Conservation (phyloP, 2,888 invertebrate species). For the Rotaria macrura region DNA sequence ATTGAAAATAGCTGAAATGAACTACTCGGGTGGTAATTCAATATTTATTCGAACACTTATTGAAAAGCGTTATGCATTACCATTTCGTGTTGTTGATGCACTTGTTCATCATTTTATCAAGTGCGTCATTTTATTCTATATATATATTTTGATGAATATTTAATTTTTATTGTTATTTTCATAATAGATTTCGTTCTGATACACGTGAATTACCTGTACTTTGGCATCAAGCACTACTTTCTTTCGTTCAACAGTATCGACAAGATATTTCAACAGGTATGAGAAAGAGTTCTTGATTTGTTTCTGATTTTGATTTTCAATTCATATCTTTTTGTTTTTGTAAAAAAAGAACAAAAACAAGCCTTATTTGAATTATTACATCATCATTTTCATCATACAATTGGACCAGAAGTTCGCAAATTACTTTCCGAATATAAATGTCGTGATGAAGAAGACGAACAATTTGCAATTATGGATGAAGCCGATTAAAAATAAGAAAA, state of each 20-base stretch:
- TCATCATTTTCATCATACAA: conserved; percentile 28
- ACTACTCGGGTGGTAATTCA: conserved; percentile 85
- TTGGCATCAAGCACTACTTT: conserved; percentile 88
- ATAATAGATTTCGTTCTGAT: conserved; percentile 68
- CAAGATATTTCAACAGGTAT: conserved; percentile 65
- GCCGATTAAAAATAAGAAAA: not conserved
- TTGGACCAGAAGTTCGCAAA: conserved; percentile 28
- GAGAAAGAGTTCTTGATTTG: too few relatives aligned
- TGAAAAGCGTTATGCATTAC: conserved; percentile 93
- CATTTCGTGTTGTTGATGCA: conserved; percentile 84
- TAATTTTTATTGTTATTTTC: not conserved
- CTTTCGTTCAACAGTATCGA: conserved; percentile 88
- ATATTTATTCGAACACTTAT: conserved; percentile 83
- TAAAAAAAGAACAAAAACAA: conserved; percentile 68
- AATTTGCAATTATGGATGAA: conserved; percentile 14
- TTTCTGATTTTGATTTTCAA: not conserved
- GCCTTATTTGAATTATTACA: conserved; percentile 67
- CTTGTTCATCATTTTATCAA: conserved; percentile 83
- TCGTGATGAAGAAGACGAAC: conserved; percentile 26
- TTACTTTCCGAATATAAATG: conserved; percentile 21
- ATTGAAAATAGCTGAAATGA: conserved; percentile 90
- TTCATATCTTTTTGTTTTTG: too few relatives aligned
- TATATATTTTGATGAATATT: not conserved
- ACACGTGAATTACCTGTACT: conserved; percentile 74
- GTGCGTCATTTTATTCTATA: conserved; percentile 55